Percentiles rank a stretch among this genome's conserved stretches.
phyloP scores from a whole-genome alignment of 2,113 vertebrate genomes.

The Thomomys bottae region DNA sequence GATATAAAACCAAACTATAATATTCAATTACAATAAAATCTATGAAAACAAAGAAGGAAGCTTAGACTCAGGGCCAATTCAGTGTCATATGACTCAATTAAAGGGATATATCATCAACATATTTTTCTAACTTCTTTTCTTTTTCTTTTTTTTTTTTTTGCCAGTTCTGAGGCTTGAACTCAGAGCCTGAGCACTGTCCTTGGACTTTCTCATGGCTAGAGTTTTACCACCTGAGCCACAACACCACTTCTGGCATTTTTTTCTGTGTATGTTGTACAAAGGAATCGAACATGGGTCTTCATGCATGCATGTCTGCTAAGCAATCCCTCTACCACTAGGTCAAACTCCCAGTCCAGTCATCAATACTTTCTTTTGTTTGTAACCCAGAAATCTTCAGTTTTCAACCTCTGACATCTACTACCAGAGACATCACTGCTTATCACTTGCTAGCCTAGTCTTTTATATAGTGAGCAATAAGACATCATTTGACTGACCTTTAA shows the following conservation, averaged over 20 bases:
- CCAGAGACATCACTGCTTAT: neutral
- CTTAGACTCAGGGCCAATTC: neutral
- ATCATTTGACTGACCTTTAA: slow-evolving; percentile 40
- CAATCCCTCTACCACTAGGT: no score
- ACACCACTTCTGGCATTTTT: no score
- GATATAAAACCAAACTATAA: neutral
- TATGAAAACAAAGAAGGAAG: neutral
- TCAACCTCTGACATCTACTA: neutral
- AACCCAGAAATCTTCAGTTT: neutral
- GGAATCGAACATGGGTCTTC: no score
- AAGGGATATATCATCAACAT: neutral
- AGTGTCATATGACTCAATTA: neutral
- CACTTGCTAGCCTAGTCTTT: neutral
- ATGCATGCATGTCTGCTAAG: no score
- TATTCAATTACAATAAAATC: neutral
- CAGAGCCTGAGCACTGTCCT: no score
- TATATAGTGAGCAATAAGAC: neutral
- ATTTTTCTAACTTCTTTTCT: no score
- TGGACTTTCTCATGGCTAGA: no score
- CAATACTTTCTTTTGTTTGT: neutral
- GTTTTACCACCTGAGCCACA: no score
- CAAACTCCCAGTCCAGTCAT: no score
- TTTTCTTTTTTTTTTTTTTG: no score
- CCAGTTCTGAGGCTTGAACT: no score
- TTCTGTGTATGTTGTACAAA: no score